Evolutionary conservation across 2,113 vertebrate species (phyloP).

Genomic region (Canis aureus): DNA sequence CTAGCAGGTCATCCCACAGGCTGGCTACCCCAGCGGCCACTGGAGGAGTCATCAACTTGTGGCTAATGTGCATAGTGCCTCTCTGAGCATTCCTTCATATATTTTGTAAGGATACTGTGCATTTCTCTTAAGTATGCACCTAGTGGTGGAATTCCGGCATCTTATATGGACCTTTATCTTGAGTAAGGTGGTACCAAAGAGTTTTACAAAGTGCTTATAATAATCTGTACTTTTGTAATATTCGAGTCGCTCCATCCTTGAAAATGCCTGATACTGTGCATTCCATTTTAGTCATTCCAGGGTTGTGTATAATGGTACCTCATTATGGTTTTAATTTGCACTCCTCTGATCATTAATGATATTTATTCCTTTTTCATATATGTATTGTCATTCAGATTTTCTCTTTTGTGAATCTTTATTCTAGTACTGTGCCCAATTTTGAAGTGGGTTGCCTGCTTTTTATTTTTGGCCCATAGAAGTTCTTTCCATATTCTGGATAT

Average conservation of each 20-base stretch:
- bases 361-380: neutral
- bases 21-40: neutral
- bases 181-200: neutral
- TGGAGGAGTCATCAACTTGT: neutral
- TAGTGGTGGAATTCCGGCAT: neutral
- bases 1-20: neutral
- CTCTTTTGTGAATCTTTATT: neutral
- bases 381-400: neutral
- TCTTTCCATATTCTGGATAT: neutral
- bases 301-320: neutral
- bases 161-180: neutral
- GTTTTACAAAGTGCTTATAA: neutral
- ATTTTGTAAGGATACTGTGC: neutral
- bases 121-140: neutral
- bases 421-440: neutral
- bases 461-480: neutral
- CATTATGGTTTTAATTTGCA: neutral
- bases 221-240: neutral
- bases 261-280: neutral
- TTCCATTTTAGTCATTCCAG: neutral
- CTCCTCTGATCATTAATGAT: neutral
- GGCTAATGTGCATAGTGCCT: neutral
- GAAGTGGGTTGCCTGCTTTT: neutral
- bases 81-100: neutral
- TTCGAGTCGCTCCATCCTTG: neutral